Base-by-base conservation (phyloP, 2,888 invertebrate genomes). In the Carcina quercana region DNA sequence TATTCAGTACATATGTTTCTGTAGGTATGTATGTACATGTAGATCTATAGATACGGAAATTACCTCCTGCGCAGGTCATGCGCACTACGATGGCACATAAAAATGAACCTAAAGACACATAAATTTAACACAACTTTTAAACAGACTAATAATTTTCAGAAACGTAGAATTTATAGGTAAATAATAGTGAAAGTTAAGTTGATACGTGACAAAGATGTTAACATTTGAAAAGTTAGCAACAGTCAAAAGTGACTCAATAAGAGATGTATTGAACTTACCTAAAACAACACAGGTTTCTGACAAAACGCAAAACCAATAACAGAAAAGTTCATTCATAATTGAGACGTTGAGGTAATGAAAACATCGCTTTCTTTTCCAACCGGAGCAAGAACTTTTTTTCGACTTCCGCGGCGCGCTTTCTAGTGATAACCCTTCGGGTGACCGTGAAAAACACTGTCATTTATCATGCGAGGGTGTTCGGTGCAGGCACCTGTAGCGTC, bases 61-160 rank as follows among this genome's bases (percentile, higher is more conserved):
- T 71, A 53, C 59, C 72, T 71, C 74, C 53, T 70, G 75, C 75
- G 73, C 75, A 73, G 67, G 51, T 63, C 78, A 73, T 75, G 75
- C 76, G 75, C 76, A 71, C 40, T 58, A 40, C 21, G 26, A 2
- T 6, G 38, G 37, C 51, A 45, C 45, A 53, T 59, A 32, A 69
- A 53, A 49, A 34, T 56, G 48, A 40, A 55, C 53, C 55, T 64
- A 56, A 34, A 32, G 30, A 37, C 52, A 45, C 35, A 35, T 47
- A 59, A 64, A 56, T 62, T 61, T 55, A 2, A 21, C 39, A 40
- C 48, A 62, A 63, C 54, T 59, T 65, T 58, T 50, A 43, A 49
- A n/a, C n/a, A n/a, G n/a, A n/a, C n/a, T n/a, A n/a, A n/a, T n/a
- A n/a, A n/a, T n/a, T n/a, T n/a, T n/a, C n/a, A n/a, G n/a, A n/a